Conservation (phyloP, 2,113 vertebrate genomes). For the Formicarius rufipectus region DNA sequence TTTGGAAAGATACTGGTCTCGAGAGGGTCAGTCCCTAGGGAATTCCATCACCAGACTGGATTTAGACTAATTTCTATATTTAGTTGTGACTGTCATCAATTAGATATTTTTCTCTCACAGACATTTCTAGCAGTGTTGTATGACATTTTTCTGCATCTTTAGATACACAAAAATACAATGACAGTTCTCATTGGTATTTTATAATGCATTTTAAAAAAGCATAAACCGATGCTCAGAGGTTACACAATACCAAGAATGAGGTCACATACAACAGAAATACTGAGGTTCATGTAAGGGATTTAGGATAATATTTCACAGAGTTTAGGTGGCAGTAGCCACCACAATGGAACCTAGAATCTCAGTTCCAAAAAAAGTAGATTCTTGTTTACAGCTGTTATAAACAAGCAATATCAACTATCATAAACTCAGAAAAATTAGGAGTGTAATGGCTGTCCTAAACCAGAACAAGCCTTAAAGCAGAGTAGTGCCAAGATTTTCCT, state of each 20-base stretch:
- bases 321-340: neutral
- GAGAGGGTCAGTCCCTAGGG: rapidly evolving
- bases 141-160: neutral
- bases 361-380: neutral
- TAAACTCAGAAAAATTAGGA: neutral
- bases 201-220: neutral
- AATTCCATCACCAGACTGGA: neutral
- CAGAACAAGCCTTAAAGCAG: neutral
- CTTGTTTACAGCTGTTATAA: neutral
- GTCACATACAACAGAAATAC: neutral
- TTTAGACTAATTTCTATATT: neutral
- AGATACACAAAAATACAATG: neutral
- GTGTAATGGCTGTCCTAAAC: neutral
- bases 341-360: neutral
- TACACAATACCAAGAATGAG: neutral
- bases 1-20: neutral
- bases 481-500: neutral
- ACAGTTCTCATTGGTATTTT: neutral
- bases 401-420: neutral
- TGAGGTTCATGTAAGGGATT: neutral
- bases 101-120: neutral
- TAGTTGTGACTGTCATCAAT: neutral
- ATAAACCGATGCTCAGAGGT: neutral
- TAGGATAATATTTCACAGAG: neutral
- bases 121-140: neutral